Evolutionary conservation across 1,140 invertebrate genomes (phyloP).

Genomic region (Achroia grisella): DNA sequence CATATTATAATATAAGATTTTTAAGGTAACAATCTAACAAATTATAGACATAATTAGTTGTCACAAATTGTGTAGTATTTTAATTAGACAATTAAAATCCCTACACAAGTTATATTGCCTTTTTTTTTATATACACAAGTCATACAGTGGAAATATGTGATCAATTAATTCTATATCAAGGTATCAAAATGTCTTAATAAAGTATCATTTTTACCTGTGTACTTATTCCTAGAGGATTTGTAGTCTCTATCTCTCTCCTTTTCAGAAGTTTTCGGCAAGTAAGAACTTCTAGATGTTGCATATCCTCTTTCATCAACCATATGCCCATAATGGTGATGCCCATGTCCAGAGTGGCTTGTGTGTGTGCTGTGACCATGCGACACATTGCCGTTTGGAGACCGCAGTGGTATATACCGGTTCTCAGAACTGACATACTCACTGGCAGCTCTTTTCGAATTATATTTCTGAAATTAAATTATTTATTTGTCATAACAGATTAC

Average conservation of each 20-base stretch:
- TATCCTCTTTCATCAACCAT: constrained; percentile 77
- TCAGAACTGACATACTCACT: constrained; percentile 73
- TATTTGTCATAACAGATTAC: too few species aligned
- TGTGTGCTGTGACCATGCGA: constrained; percentile 77
- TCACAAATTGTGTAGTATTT: too few species aligned
- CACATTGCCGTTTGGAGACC: constrained; percentile 66
- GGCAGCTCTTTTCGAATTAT: constrained; percentile 64
- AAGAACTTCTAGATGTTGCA: constrained; percentile 80
- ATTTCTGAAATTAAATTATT: too few species aligned
- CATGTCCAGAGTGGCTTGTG: constrained; percentile 79
- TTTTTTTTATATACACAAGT: too few species aligned
- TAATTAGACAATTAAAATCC: too few species aligned
- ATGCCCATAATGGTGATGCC: constrained; percentile 79
- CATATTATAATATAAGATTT: too few species aligned
- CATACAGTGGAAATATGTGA: too few species aligned
- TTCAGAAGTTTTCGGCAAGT: constrained; percentile 85
- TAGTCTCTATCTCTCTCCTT: constrained; percentile 95
- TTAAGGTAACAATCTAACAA: too few species aligned
- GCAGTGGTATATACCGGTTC: constrained; percentile 53
- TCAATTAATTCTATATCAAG: too few species aligned
- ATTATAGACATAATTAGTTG: too few species aligned
- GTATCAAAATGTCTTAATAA: too few species aligned
- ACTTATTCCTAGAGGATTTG: constrained; percentile 88
- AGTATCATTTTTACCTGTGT: constrained; percentile 41
- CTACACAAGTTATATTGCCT: too few species aligned